Percentiles rank a stretch among this genome's conserved stretches.
phyloP scores from a whole-genome alignment of 2,113 vertebrate species.

The Myiopsitta monachus region DNA sequence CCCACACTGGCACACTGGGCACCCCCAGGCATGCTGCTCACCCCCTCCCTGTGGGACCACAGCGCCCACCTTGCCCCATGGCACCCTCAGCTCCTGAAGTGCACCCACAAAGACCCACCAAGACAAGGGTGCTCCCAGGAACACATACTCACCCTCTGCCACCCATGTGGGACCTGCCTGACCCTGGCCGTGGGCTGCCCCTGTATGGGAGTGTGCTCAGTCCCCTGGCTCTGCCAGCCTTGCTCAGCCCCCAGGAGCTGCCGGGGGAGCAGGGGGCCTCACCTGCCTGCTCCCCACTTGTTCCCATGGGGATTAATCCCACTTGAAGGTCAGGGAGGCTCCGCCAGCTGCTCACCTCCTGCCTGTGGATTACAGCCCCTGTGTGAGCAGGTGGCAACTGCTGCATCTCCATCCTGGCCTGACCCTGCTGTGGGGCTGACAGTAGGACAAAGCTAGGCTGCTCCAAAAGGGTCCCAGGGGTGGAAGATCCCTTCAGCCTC shows the following conservation, averaged over 20 bases:
- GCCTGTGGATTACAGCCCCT: conserved; percentile 71
- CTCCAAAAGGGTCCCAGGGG: background rate
- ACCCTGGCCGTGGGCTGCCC: background rate
- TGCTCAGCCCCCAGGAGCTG: background rate
- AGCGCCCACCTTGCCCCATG: background rate
- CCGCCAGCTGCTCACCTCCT: conserved; percentile 51
- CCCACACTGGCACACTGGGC: background rate
- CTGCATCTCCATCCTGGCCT: background rate
- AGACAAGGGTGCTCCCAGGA: background rate
- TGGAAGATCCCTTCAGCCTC: background rate
- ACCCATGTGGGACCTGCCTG: background rate
- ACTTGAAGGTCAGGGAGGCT: conserved; percentile 74
- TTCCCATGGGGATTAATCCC: conserved; percentile 81
- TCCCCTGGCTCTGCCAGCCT: background rate
- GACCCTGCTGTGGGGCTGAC: background rate
- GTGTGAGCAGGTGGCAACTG: conserved; percentile 51
- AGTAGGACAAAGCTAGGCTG: background rate
- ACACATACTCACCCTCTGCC: background rate
- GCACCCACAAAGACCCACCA: background rate
- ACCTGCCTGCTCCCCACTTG: conserved; percentile 29
- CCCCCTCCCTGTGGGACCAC: fast-evolving
- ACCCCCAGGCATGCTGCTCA: fast-evolving
- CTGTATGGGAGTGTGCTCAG: fast-evolving
- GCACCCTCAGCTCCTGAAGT: background rate
- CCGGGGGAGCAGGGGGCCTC: background rate